Conservation (phyloP, 2,797 vertebrate genomes). For the Pitangus sulphuratus region DNA sequence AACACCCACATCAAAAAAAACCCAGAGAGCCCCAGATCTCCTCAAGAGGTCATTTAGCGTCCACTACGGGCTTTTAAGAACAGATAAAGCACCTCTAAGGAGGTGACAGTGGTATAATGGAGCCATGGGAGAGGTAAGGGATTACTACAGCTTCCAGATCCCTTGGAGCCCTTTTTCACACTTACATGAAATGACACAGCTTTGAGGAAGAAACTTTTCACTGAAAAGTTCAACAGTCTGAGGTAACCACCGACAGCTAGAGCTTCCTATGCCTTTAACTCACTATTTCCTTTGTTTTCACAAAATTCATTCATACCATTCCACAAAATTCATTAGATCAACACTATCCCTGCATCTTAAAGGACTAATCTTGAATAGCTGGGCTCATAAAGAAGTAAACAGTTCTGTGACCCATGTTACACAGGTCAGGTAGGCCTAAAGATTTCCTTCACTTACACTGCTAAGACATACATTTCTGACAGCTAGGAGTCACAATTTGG, state of each 20-base stretch:
- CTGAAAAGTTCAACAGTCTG: background rate
- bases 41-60: background rate
- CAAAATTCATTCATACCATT: background rate
- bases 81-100: background rate
- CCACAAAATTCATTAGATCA: background rate
- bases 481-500: background rate
- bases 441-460: constrained; percentile 11
- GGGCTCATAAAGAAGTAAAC: constrained; percentile 2
- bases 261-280: constrained; percentile 10
- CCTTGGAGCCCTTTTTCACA: background rate
- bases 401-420: background rate
- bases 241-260: constrained; percentile 21
- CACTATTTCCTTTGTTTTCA: background rate
- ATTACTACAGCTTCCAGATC: constrained; percentile 17
- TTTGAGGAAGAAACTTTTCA: background rate
- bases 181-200: background rate
- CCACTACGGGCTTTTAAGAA: background rate
- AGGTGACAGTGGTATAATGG: background rate
- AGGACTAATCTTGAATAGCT: constrained; percentile 2
- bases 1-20: background rate
- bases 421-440: constrained; percentile 6
- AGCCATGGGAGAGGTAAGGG: background rate
- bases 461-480: background rate
- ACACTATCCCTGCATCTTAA: background rate
- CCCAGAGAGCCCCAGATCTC: background rate